Evolutionary conservation across 1,140 invertebrate species (phyloP).

Genomic region (Panulirus ornatus): DNA sequence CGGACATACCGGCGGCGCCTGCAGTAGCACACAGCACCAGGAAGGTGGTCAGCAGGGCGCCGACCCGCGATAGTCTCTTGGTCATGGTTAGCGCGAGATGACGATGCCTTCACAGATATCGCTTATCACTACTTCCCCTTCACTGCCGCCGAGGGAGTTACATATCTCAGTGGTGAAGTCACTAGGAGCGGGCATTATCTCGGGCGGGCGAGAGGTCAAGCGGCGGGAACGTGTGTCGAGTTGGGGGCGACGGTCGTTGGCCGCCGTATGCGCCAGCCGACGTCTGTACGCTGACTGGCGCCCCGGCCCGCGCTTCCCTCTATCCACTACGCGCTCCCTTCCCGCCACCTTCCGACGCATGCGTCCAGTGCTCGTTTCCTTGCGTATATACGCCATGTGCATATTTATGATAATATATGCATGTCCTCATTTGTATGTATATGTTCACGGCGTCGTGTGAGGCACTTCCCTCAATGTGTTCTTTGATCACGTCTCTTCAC

Average conservation of each 20-base stretch:
- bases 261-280: background rate
- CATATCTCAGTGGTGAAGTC: constrained; percentile 9
- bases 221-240: background rate
- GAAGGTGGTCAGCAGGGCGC: background rate
- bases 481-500: no score
- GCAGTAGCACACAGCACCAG: constrained; percentile 13
- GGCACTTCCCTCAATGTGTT: no score
- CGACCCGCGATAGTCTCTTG: background rate
- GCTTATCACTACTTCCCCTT: background rate
- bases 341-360: background rate
- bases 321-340: background rate
- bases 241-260: background rate
- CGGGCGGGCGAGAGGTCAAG: background rate
- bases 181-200: background rate
- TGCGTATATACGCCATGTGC: background rate
- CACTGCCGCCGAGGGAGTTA: background rate
- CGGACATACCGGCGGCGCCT: constrained; percentile 24
- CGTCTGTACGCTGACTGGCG: background rate
- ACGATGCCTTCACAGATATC: background rate
- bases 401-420: background rate
- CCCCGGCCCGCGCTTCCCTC: background rate
- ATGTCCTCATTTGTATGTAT: background rate
- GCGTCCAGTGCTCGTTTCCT: background rate
- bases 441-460: background rate
- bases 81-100: background rate